phyloP scores from a whole-genome alignment of 2,113 vertebrate genomes.

The Aptenodytes patagonicus region DNA sequence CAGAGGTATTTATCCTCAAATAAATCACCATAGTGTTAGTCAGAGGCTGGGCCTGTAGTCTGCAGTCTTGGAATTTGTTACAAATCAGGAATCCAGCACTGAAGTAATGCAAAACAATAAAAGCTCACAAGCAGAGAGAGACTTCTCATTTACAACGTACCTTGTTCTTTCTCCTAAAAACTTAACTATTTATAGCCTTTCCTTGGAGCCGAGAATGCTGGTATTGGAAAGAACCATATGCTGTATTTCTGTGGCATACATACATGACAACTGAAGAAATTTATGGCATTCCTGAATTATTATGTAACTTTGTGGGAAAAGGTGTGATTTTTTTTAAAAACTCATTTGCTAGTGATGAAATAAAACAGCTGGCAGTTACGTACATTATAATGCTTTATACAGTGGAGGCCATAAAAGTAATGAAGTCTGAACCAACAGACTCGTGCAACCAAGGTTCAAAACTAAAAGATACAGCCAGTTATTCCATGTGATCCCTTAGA shows the following conservation, averaged over 20 bases:
- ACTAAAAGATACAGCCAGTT: not conserved
- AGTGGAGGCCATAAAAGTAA: conserved; percentile 3
- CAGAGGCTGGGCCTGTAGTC: conserved; percentile 74
- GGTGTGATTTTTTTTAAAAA: not conserved
- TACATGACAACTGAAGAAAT: not conserved
- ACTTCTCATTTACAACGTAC: not conserved
- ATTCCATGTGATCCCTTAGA: not conserved
- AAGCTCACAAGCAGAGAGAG: conserved; percentile 17
- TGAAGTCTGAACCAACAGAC: conserved; percentile 15
- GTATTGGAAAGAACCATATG: not conserved
- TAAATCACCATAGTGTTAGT: conserved; percentile 78
- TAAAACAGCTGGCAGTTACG: not conserved
- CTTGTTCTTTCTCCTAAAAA: not conserved
- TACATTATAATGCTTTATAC: not conserved
- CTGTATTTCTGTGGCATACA: not conserved
- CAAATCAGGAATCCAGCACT: conserved; percentile 71
- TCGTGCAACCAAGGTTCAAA: not conserved
- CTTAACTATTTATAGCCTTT: conserved; percentile 3
- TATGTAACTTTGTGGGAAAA: not conserved
- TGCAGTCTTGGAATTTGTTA: conserved; percentile 74
- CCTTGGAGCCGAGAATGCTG: not conserved
- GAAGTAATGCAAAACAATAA: conserved; percentile 69
- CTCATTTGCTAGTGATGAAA: conserved; percentile 2
- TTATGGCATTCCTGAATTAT: not conserved
- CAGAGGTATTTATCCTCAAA: conserved; percentile 80